Evolutionary conservation across 2,113 vertebrate species (phyloP).

Genomic region (Acrocephalus arundinaceus): DNA sequence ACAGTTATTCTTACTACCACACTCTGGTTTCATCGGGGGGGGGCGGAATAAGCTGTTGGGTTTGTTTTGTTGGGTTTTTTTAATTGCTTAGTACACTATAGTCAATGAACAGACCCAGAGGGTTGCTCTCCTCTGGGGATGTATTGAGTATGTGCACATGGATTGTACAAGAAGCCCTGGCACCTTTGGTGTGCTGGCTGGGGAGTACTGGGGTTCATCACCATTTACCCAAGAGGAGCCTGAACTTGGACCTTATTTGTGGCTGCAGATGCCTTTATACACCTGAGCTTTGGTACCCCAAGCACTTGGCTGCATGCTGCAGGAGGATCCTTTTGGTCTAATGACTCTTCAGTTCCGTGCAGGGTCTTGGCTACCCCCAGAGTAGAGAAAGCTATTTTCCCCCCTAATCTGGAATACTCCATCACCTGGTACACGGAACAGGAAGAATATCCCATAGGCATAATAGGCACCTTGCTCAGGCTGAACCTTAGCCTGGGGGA

Average conservation of each 20-base stretch:
- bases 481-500: background rate
- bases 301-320: background rate
- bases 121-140: accelerated
- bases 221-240: background rate
- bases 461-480: background rate
- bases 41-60: too few relatives aligned
- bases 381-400: background rate
- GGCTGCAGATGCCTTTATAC: background rate
- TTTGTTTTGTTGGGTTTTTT: background rate
- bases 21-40: background rate
- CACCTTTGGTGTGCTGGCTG: background rate
- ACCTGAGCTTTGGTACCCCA: background rate
- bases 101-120: background rate
- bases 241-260: background rate
- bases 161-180: background rate
- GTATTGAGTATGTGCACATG: accelerated
- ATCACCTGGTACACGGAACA: background rate
- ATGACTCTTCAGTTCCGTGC: background rate
- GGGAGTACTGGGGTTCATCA: background rate
- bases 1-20: background rate
- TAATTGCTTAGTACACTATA: background rate
- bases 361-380: background rate
- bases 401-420: background rate
- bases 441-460: too few relatives aligned
- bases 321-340: background rate